Percentiles rank a stretch among this genome's conserved stretches.
These are phyloP conservation scores for Fundulus diaphanus DNA, from an alignment of 2,797 vertebrate species.

Conservation along the genomic window DNA sequence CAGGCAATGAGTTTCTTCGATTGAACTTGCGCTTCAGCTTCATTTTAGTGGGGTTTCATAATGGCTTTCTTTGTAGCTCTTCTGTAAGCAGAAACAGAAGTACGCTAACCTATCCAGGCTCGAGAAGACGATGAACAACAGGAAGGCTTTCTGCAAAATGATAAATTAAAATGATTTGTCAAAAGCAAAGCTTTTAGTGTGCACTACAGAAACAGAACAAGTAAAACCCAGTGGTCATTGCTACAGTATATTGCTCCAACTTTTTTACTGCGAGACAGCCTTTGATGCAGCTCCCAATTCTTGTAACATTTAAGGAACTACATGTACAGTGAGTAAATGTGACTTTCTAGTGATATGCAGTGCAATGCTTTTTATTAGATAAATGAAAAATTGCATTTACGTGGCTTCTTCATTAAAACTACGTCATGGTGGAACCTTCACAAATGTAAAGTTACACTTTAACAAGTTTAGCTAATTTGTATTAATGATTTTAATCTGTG, in stretches of 20 bases:
- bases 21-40: too few species aligned
- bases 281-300: background rate
- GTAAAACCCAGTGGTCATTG: background rate
- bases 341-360: too few species aligned
- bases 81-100: constrained; percentile 16
- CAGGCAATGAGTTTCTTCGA: too few species aligned
- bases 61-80: constrained; percentile 11
- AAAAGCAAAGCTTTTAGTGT: background rate
- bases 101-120: constrained; percentile 8
- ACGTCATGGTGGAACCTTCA: background rate
- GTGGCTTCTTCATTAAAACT: background rate
- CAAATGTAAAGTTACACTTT: background rate
- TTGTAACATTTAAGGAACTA: too few species aligned
- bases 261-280: background rate
- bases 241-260: background rate
- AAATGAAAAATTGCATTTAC: background rate
- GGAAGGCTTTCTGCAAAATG: constrained; percentile 9
- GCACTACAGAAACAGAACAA: background rate
- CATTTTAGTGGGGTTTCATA: constrained; percentile 37
- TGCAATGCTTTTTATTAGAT: background rate
- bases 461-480: background rate
- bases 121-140: constrained; percentile 11
- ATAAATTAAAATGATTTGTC: background rate
- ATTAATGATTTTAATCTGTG: too few species aligned
- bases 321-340: too few species aligned